Evolutionary conservation across 2,113 vertebrate species (phyloP).

Genomic region (Phyllostomus hastatus): DNA sequence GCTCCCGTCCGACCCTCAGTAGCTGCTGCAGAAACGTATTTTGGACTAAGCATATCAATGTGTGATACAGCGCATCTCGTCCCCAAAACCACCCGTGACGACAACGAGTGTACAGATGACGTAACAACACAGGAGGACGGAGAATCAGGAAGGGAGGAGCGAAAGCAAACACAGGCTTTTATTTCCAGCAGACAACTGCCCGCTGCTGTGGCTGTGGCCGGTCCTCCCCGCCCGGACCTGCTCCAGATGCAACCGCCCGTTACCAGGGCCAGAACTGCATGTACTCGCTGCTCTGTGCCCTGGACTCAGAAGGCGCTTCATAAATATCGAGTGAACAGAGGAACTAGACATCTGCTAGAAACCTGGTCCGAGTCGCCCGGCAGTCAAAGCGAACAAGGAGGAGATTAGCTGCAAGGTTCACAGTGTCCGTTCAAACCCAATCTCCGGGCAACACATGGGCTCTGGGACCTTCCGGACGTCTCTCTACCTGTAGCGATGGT

Average conservation of each 20-base stretch:
- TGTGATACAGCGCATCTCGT: not conserved
- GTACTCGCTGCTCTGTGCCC: accelerated
- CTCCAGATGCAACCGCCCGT: accelerated
- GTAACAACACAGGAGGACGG: not conserved
- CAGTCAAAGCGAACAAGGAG: not conserved
- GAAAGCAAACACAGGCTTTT: not conserved
- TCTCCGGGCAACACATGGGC: not conserved
- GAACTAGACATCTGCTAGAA: not conserved
- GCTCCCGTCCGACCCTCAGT: accelerated
- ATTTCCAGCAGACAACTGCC: not conserved
- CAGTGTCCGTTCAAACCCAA: not conserved
- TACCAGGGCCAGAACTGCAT: accelerated
- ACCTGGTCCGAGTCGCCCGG: not conserved
- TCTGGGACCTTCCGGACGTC: not conserved
- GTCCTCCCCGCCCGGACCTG: not conserved
- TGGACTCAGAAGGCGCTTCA: not conserved
- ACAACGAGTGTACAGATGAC: accelerated
- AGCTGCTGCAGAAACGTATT: not conserved
- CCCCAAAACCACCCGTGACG: not conserved
- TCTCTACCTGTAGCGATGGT: accelerated
- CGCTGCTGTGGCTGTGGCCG: not conserved
- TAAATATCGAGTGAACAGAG: not conserved
- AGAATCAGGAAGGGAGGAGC: not conserved
- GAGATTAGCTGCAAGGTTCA: no score
- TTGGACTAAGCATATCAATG: accelerated